Evolutionary conservation across 2,888 invertebrate species (phyloP), one percentile per base, ranked within the genome.

Genomic region (Psylliodes chrysocephalus): DNA sequence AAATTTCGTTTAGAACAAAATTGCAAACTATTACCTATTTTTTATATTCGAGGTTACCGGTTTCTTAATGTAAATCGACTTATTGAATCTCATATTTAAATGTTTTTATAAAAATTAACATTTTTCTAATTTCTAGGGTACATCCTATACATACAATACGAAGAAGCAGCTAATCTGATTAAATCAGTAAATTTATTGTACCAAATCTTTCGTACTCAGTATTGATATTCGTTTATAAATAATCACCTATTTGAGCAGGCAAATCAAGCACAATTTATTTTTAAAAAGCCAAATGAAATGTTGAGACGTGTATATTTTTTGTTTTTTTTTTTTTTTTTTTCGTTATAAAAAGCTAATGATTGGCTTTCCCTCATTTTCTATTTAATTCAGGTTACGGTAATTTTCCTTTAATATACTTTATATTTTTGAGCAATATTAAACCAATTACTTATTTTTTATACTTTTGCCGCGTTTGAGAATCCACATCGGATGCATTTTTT

Each of bases 151-250:
- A 22, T 44, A 44, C n/a, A n/a, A 18, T 44, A 19, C 19, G 19
- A 44, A 44, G 22, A n/a, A 44, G 44, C 22, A 44, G 18, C 22
- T 19, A 44, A 5, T 2, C 38, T n/a, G 12, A 19, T 19, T 8
- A 44, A 10, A 33, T 15, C 8, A 42, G 17, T 4, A 15, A 15
- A 15, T 42, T 15, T 17, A 33, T 42, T 42, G 18, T 42, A 42
- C 17, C 7, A 42, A 18, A 15, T 42, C 42, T 1, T 44, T 22
- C 12, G 12, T 53, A 53, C 53, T 53, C 53, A 53, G 38, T 40
- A 53, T 40, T 40, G 53, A 53, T 53, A 53, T 53, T 53, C 12
- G 12, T 19, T 38, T 22, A 53, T 35, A 15, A 49, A 15, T 46
- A 46, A 22, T 1, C 14, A 22, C 7, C 14, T 49, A 8, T 49